Evolutionary conservation across 2,797 vertebrate genomes (phyloP), one percentile per base, ranked within the genome.

Genomic region (Eurystomus glaucurus): DNA sequence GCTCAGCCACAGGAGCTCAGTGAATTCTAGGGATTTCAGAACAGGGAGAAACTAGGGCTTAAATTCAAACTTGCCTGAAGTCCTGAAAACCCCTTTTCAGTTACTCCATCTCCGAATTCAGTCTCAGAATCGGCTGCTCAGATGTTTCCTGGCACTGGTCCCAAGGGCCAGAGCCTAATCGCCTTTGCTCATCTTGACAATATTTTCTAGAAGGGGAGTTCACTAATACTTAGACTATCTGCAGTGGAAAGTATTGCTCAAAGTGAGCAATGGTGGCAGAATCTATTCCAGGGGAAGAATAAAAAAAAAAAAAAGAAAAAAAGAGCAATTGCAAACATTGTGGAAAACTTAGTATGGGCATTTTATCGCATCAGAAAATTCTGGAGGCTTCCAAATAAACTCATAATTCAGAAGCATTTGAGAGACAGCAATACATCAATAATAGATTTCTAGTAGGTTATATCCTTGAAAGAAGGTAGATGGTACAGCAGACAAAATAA

Each of bases 401-500:
- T 60, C 79, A 90, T 71, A 86, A 71, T 76, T 95, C 88, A 92
- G 62, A 85, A 78, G 17, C 35, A 66, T 52, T 85, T 75, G 61
- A 83, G 84, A 91, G 43, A 60, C 66, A 88, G 33, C 62, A 70
- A n/a, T 48, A 35, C 45, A 88, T 90, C 83, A 93, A 61, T 61
- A 83, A 85, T 19, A 68, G 86, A 75, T 85, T 91, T 87, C 91
- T 85, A 93, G 54, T 22, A 72, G 78, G 51, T 90, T 86, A 46
- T 69, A 75, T 58, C 82, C 80, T 96, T 97, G 91, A 76, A 95
- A 93, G 91, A 90, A 80, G 71, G 91, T 71, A 68, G 70, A 85
- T 37, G 37, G 35, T 92, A 61, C 8, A 86, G 54, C 52, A 4
- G 58, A 31, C 65, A 39, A 96, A 97, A 97, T 97, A 90, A 96